Percentiles rank a stretch among this genome's conserved stretches.
Evolutionary conservation across 2,113 vertebrate species (phyloP).

Genomic region (Nicator chloris): DNA sequence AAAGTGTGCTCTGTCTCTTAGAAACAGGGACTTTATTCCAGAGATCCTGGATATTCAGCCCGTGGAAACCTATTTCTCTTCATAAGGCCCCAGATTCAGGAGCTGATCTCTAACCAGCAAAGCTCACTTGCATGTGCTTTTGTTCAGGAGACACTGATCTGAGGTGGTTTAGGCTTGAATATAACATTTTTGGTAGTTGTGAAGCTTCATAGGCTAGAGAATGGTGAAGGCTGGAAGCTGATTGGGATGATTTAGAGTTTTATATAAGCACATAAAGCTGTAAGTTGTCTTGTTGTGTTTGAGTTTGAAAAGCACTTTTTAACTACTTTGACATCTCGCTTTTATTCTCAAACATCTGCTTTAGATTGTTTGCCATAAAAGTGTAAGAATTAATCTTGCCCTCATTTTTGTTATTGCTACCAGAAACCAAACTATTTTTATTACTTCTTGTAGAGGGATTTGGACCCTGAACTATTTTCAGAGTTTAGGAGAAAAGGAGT

Average conservation of each 20-base stretch:
- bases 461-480: neutral
- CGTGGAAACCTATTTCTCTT: neutral
- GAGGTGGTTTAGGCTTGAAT: neutral
- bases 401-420: conserved; percentile 52
- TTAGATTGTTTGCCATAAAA: conserved; percentile 60
- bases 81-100: neutral
- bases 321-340: conserved; percentile 46
- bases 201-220: neutral
- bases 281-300: conserved; percentile 47
- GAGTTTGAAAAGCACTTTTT: conserved; percentile 34
- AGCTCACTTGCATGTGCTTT: neutral
- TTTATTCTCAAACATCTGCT: conserved; percentile 53
- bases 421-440: conserved; percentile 62
- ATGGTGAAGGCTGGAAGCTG: neutral
- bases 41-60: neutral
- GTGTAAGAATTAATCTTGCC: conserved; percentile 55
- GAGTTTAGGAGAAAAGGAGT: conserved; percentile 50
- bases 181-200: neutral
- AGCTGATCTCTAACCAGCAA: neutral
- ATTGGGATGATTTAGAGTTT: neutral
- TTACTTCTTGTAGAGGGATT: conserved; percentile 14
- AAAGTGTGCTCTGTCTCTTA: neutral
- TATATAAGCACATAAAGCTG: conserved; percentile 27
- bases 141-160: neutral
- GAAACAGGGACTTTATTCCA: neutral